These are phyloP conservation scores for Adoxophyes honmai DNA, from an alignment of 1,140 invertebrate genomes.

Conservation along the genomic window DNA sequence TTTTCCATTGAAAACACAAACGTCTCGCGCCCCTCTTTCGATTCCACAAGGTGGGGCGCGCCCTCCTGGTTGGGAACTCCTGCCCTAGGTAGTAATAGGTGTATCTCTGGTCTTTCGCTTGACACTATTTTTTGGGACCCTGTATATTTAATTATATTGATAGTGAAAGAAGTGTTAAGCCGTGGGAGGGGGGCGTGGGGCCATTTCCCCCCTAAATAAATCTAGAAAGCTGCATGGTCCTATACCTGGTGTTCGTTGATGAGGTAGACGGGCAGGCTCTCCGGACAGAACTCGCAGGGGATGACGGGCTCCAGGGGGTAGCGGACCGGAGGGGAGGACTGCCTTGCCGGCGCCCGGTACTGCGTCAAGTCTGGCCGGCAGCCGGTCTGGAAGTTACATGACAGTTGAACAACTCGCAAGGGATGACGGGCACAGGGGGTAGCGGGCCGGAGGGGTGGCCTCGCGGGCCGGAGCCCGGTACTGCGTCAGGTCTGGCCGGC, in stretches of 20 bases:
- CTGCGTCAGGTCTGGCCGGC: constrained; percentile 43
- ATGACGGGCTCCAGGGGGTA: constrained; percentile 35
- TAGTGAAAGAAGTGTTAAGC: no score
- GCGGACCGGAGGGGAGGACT: background rate
- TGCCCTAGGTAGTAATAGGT: no score
- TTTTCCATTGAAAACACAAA: no score
- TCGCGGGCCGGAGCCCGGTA: constrained; percentile 12
- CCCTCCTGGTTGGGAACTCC: no score
- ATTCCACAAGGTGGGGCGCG: no score
- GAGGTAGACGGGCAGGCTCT: constrained; percentile 49
- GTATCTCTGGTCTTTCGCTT: no score
- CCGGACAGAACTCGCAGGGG: constrained; percentile 58
- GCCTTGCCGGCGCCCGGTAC: constrained; percentile 14
- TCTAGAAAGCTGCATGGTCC: background rate
- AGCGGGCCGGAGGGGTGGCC: background rate
- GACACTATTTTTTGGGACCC: no score
- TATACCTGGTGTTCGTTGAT: constrained; percentile 57
- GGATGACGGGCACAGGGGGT: constrained; percentile 38
- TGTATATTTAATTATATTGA: no score
- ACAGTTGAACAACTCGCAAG: constrained; percentile 26
- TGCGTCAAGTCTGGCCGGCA: constrained; percentile 47
- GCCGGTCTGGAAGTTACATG: constrained; percentile 34
- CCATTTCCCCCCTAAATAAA: no score
- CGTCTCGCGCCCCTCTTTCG: no score
- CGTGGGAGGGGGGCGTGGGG: no score